These are phyloP conservation scores for Drosophila nebulosa DNA, from an alignment of 1,140 invertebrate genomes.

Conservation along the genomic window DNA sequence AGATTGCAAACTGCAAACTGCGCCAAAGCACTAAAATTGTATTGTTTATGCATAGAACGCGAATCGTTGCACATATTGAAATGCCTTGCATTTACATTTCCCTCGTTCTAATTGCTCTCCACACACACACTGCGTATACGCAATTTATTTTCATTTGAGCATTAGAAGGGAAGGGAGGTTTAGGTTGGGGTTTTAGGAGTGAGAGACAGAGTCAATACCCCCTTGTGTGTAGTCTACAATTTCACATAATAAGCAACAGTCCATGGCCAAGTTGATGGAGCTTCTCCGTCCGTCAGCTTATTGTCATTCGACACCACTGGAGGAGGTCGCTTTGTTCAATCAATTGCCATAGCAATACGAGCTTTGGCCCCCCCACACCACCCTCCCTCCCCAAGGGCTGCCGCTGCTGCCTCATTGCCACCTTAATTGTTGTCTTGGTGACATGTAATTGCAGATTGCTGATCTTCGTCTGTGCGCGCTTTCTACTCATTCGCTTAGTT, in stretches of 20 bases:
- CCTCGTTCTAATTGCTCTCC: slow-evolving; percentile 44
- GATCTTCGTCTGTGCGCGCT: slow-evolving; percentile 4
- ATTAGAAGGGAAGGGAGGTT: too few relatives aligned
- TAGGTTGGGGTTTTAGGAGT: too few relatives aligned
- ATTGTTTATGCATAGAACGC: slow-evolving; percentile 44
- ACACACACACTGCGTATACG: slow-evolving; percentile 48
- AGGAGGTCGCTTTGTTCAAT: slow-evolving; percentile 34
- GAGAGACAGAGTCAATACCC: background rate
- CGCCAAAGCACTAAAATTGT: slow-evolving; percentile 26
- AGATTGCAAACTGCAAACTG: slow-evolving; percentile 18
- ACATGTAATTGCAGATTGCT: slow-evolving; percentile 26
- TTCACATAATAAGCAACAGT: slow-evolving; percentile 28
- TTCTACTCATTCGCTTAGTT: slow-evolving; percentile 33
- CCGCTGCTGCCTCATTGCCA: slow-evolving; percentile 14
- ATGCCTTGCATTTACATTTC: slow-evolving; percentile 28
- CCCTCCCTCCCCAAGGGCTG: too few relatives aligned
- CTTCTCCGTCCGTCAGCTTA: background rate
- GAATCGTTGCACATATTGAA: slow-evolving; percentile 23
- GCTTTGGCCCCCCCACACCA: background rate
- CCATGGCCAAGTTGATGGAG: slow-evolving; percentile 35
- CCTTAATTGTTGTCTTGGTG: slow-evolving; percentile 49
- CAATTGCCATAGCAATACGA: slow-evolving; percentile 30
- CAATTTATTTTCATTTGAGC: slow-evolving; percentile 23
- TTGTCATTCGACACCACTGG: slow-evolving; percentile 5
- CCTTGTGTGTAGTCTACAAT: background rate